Base-by-base conservation (phyloP, 2,797 vertebrate species). In the Hozukius guyotensis region DNA sequence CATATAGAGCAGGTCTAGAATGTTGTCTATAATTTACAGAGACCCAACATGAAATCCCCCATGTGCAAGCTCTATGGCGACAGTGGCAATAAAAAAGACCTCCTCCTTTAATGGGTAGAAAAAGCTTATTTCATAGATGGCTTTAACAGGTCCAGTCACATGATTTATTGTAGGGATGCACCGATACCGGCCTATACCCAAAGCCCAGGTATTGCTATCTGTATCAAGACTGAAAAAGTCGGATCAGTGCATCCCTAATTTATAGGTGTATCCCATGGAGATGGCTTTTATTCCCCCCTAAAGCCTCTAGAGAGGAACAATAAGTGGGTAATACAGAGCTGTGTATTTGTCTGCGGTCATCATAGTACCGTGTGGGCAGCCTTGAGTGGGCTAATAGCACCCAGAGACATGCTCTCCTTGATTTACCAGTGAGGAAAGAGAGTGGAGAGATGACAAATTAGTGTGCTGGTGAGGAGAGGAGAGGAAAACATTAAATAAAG, bases 341-440 rank as follows among this genome's bases (percentile, higher is more conserved):
- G 14, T 76, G 56, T 38, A 6, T 57, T 34, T 74, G 57, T 75
- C 63, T 78, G 72, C 32, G 75, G 78, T 82, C 78, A 79, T 83
- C 73, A 77, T 46, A 64, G 57, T 29, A 65, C 66, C 66, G 52
- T 82, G 89, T 91, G 78, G 89, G 83, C 73, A 87, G 85, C 52
- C 77, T 87, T 82, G 81, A 92, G 90, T 88, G 87, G 79, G 62
- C 67, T 89, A 88, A 90, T 75, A 79, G 82, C 76, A 80, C 59
- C 82, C 77, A 67, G 76, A 85, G 68, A 87, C 79, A 77, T 63
- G 64, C 20, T 88, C 69, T 67, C 27, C 53, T 63, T 71, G 71
- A 91, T 87, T 31, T 77, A 87, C 52, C 77, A 72, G 65, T 49
- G 73, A 74, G 56, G 31, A 62, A 27, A 64, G 52, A 57, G 22